phyloP scores from a whole-genome alignment of 2,797 vertebrate species.

The Scomberomorus guttatus region DNA sequence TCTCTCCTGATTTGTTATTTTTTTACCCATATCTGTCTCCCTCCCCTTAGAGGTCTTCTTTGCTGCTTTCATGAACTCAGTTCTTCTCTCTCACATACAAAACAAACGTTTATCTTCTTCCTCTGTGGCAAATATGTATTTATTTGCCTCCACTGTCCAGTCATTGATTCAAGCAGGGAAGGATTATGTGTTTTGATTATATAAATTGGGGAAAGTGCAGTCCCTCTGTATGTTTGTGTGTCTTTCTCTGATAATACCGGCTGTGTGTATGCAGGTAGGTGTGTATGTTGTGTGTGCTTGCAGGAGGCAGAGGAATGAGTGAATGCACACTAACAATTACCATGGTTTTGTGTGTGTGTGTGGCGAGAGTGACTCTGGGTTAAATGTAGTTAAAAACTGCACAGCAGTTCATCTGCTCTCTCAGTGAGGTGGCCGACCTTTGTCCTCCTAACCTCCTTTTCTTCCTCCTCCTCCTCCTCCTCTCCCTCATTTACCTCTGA shows the following conservation, averaged over 20 bases:
- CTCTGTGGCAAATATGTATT: slow-evolving; percentile 28
- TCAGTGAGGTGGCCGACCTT: slow-evolving; percentile 6
- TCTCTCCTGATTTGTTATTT: slow-evolving; percentile 17
- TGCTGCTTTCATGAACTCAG: slow-evolving; percentile 11
- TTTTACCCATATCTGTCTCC: not conserved
- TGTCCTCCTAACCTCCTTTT: slow-evolving; percentile 19
- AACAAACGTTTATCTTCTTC: slow-evolving; percentile 37
- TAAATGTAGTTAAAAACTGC: slow-evolving; percentile 25
- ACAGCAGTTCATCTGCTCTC: slow-evolving; percentile 6
- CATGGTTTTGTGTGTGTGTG: not conserved
- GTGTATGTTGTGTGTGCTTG: slow-evolving; percentile 6
- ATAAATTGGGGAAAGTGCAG: slow-evolving; percentile 28
- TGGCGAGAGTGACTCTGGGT: not conserved
- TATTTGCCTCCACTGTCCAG: slow-evolving; percentile 34
- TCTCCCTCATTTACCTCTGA: not conserved
- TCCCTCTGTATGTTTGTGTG: slow-evolving; percentile 4
- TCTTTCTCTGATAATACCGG: not conserved
- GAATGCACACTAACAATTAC: not conserved
- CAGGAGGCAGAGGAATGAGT: not conserved
- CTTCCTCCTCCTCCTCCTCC: not conserved
- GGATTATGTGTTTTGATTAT: slow-evolving; percentile 40
- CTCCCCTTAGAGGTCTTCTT: slow-evolving; percentile 3
- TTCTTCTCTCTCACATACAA: slow-evolving; percentile 16
- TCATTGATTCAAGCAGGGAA: slow-evolving; percentile 40
- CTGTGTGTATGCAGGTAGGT: not conserved